Evolutionary conservation across 2,888 invertebrate genomes (phyloP).

Genomic region (Nowickia ferox): DNA sequence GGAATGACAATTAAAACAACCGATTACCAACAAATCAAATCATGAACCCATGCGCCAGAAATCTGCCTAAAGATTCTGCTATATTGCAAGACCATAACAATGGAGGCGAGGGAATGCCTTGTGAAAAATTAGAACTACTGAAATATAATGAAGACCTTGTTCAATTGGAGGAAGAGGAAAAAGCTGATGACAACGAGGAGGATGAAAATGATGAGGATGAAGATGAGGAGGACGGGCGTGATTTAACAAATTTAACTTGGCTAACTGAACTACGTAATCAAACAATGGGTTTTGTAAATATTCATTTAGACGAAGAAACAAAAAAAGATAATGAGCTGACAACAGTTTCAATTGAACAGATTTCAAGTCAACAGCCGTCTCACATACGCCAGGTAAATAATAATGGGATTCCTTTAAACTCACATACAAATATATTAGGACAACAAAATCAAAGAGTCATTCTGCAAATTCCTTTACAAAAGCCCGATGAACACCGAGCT

Average conservation of each 20-base stretch:
- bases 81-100: neutral
- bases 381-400: neutral
- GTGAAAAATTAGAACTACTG: conserved; percentile 7
- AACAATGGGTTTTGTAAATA: conserved; percentile 79
- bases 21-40: neutral
- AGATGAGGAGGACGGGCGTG: conserved; percentile 78
- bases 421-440: conserved; percentile 6
- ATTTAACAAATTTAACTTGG: conserved; percentile 82
- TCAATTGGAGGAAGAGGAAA: conserved; percentile 18
- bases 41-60: neutral
- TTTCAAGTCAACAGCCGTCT: neutral
- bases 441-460: conserved; percentile 23
- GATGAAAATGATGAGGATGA: conserved; percentile 76
- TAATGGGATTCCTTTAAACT: neutral
- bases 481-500: conserved; percentile 19
- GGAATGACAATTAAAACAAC: conserved; percentile 7
- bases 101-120: neutral
- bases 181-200: conserved; percentile 9
- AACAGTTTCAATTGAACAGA: conserved; percentile 1
- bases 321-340: conserved; percentile 56
- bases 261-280: conserved; percentile 81
- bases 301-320: conserved; percentile 73
- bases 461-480: conserved; percentile 12
- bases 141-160: conserved; percentile 14
- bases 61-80: neutral